A percentile compares a stretch with the other conserved stretches of the same genome.
These are phyloP conservation scores for Anagrus nilaparvatae DNA, from an alignment of 1,140 invertebrate species.

Conservation along the genomic window DNA sequence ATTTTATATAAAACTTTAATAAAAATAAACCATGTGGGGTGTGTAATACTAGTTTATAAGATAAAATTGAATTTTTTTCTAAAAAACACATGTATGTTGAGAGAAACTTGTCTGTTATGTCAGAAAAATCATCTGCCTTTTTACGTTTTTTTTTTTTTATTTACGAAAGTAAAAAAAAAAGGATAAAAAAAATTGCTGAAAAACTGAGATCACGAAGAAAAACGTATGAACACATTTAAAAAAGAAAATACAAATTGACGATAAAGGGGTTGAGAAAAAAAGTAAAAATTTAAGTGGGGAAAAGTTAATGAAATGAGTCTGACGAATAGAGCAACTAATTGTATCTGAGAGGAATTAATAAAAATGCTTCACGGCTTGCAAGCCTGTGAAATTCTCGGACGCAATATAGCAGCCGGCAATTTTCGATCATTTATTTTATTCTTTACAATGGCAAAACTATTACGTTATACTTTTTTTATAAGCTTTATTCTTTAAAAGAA, in stretches of 20 bases:
- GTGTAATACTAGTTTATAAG: conserved; percentile 6
- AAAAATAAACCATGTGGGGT: too few species aligned
- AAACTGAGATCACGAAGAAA: conserved; percentile 17
- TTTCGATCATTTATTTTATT: conserved; percentile 39
- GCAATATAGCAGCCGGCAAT: too few species aligned
- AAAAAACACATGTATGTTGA: background rate
- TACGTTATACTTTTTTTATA: conserved; percentile 23
- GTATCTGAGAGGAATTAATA: conserved; percentile 44
- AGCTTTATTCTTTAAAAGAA: conserved; percentile 6
- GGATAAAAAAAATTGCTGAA: background rate
- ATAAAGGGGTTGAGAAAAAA: conserved; percentile 23
- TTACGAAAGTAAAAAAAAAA: background rate
- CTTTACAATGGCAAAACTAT: conserved; percentile 26
- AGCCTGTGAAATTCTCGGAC: too few species aligned
- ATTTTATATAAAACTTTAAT: too few species aligned
- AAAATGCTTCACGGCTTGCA: conserved; percentile 38
- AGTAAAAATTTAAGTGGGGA: conserved; percentile 28
- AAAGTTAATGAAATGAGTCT: conserved; percentile 42
- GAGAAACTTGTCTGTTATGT: background rate
- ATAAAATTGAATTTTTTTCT: conserved; percentile 9
- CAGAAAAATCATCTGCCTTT: conserved; percentile 7
- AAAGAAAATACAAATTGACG: conserved; percentile 25
- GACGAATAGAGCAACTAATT: conserved; percentile 45
- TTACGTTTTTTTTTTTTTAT: background rate
- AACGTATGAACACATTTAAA: conserved; percentile 20